Evolutionary conservation across 2,888 invertebrate genomes (phyloP), one percentile per base, ranked within the genome.

Genomic region (Magallana nippona): DNA sequence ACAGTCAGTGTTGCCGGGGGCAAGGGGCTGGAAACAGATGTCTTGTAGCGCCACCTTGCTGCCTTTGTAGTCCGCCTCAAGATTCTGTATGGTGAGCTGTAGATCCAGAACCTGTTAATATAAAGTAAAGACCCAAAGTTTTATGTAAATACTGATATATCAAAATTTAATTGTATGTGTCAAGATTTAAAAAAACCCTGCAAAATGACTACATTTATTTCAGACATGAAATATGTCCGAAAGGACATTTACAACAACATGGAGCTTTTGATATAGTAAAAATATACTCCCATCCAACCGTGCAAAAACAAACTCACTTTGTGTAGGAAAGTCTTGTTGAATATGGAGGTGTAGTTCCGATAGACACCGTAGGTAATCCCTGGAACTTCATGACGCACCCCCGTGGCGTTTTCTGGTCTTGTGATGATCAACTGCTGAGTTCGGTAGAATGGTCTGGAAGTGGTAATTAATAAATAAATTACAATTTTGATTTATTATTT

Each of bases 351-450:
- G 92, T 97, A 98, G 10, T 94, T 94, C 10, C 96, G 93, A 0
- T 94, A 94, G 22, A 71, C 15, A 0, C 97, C 97, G 62, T 96
- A 95, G 0, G 96, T 95, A 0, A 97, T 89, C 10, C 88, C 89
- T 0, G 90, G 89, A 13, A 89, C 81, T 0, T 79, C 60, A 58
- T 91, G 90, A 11, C 78, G 79, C 3, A 90, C 83, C 82, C 87
- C 85, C 0, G 87, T 83, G 1, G 90, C 81, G 80, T 93, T 91
- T 81, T 94, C 88, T 10, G 92, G 93, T 2, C 95, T 94, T 44
- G 93, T 96, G 89, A 99, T 97, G 88, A 99, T 98, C 91, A 99
- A 95, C 95, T 98, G 98, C 94, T 98, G 98, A 13, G 97, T 97
- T 27, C 94, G 90, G 86, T 93, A 94, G 86, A 94, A 94, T 83